Evolutionary conservation across 2,113 vertebrate genomes (phyloP), one percentile per base, ranked within the genome.

Genomic region (Thinocorus orbignyianus): DNA sequence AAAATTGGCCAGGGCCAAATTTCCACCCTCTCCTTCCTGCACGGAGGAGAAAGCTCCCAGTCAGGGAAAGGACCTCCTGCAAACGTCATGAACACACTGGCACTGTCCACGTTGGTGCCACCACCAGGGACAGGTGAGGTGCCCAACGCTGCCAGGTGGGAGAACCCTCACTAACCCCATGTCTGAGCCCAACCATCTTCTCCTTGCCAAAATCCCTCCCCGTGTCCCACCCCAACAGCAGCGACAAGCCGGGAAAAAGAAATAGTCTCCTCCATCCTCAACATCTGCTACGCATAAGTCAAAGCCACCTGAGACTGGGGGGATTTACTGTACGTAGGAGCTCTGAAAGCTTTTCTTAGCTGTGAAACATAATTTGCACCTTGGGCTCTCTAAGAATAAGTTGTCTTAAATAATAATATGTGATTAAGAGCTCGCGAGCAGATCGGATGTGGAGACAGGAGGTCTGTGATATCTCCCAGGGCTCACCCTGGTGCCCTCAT

Each of bases 351-450:
- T 94, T 86, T 87, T 73, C 84, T 82, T 66, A 90, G 84, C 72
- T 87, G 62, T 25, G 46, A 95, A 96, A 91, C 37, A 58, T 80
- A 77, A 93, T 93, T 90, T 95, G 77, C 89, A 82, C 88, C 70
- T 86, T 70, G 49, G 62, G 71, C 33, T 93, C 78, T 62, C 92
- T 70, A 91, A 70, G 78, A 95, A 93, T 71, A 86, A 88, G 51
- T 69, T 90, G 65, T 80, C 44, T 88, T 94, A 78, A 87, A 86
- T 92, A 93, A 81, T 42, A 82, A 86, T 22, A 72, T 11, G 13
- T 7, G 71, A 72, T 81, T 76, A 77, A 76, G 41, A 91, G 61
- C 83, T 81, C 65, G 26, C 1, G 7, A 89, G 46, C 55, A 42
- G 61, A 82, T 92, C 22, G 0, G 5, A 66, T 25, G 58, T 17